A percentile compares a stretch with the other conserved stretches of the same genome.
phyloP scores from a whole-genome alignment of 2,888 invertebrate species.

The Brachynemurus nebulosus region DNA sequence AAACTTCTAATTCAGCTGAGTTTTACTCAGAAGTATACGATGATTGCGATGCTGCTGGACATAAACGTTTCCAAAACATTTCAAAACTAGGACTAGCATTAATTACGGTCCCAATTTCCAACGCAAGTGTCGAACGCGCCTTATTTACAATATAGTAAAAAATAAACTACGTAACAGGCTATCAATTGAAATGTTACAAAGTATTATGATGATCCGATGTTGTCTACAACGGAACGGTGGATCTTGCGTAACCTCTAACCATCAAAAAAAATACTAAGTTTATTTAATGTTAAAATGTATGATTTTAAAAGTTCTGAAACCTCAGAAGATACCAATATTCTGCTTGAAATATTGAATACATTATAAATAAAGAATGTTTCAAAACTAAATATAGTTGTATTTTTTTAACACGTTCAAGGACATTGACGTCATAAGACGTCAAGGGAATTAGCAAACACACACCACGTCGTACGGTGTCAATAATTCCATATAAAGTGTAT shows the following conservation, averaged over 20 bases:
- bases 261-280: neutral
- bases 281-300: neutral
- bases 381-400: no score
- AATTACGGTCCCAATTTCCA: neutral
- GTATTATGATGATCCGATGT: neutral
- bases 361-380: no score
- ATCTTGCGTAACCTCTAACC: neutral
- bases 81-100: neutral
- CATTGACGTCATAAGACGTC: no score
- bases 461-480: no score
- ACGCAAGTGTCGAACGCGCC: neutral
- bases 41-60: neutral
- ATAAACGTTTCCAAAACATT: neutral
- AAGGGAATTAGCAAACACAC: no score
- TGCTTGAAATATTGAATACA: no score
- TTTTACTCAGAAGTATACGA: slow-evolving; percentile 6
- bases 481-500: no score
- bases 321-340: no score
- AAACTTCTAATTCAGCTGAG: slow-evolving; percentile 7
- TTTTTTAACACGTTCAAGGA: no score
- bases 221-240: neutral
- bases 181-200: neutral
- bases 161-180: neutral
- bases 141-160: neutral
- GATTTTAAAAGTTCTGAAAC: neutral